Evolutionary conservation across 2,888 invertebrate genomes (phyloP), one percentile per base, ranked within the genome.

Genomic region (Theretra japonica): DNA sequence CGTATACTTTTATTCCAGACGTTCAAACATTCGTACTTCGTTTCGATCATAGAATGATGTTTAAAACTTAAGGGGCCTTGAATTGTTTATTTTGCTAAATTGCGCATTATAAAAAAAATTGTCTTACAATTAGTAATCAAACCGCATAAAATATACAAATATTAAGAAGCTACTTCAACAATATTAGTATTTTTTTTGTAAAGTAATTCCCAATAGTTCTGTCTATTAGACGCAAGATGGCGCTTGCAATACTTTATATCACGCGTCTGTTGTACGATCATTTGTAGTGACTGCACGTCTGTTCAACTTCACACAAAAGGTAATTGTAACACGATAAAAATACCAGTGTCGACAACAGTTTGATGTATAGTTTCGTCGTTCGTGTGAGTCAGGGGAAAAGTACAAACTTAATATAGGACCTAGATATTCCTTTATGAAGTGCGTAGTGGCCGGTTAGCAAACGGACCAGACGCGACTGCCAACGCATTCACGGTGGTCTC

Each of bases 251-350:
- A 41, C 17, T 5, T 17, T 21, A 21, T 15, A 23, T 25, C 65
- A 48, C 65, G 65, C 17, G 23, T 8, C 15, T 15, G 11, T 11
- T 58, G 23, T 58, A 15, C 15, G 23, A 15, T 23, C 15, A 65
- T 65, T 65, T 41, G 65, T 17, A 48, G 41, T 23, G 23, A 41
- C 15, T 41, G 65, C 65, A 65, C 65, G 65, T 48, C 6, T 65
- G 41, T 41, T 65, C 41, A 23, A 65, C 65, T 65, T 65, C 65
- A 53, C n/a, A 53, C 53, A 65, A 65, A 59, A 48, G 23, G 65
- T 65, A 65, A 65, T 65, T 48, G 41, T 65, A 65, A 23, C 65
- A 23, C 65, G 41, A 41, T 65, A 48, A 62, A 60, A 62, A 62
- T 62, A 62, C 41, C 23, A 17, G 48, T 21, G 15, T 15, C 60